Percentiles rank a stretch among this genome's conserved stretches.
phyloP scores from a whole-genome alignment of 2,113 vertebrate genomes.

The Corythaixoides concolor region DNA sequence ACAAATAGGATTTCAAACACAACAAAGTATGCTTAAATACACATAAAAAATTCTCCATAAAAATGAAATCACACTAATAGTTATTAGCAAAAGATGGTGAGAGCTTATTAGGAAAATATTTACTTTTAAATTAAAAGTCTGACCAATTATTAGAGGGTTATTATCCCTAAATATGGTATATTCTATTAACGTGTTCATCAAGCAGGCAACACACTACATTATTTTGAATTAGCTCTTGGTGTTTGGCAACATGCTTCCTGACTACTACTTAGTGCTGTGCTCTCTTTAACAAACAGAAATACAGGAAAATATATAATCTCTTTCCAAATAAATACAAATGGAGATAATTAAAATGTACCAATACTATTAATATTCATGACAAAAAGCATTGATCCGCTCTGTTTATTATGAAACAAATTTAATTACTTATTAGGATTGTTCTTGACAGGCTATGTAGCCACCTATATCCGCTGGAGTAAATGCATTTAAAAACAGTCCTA shows the following conservation, averaged over 20 bases:
- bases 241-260: neutral
- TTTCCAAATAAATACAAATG: neutral
- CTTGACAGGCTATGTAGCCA: neutral
- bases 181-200: neutral
- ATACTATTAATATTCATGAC: neutral
- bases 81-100: constrained; percentile 24
- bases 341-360: neutral
- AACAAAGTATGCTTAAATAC: constrained; percentile 48
- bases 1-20: constrained; percentile 68
- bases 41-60: constrained; percentile 49
- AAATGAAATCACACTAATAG: neutral
- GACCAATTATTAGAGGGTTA: constrained; percentile 13
- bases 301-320: neutral
- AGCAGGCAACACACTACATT: neutral
- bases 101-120: neutral
- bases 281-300: neutral
- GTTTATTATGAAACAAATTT: neutral
- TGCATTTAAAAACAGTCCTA: neutral
- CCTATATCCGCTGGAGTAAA: neutral
- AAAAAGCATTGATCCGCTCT: neutral
- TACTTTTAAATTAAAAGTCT: neutral
- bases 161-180: neutral
- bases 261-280: neutral
- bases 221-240: neutral
- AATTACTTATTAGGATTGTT: neutral